Evolutionary conservation across 1,140 invertebrate genomes (phyloP).

Genomic region (Heterodera schachtii): DNA sequence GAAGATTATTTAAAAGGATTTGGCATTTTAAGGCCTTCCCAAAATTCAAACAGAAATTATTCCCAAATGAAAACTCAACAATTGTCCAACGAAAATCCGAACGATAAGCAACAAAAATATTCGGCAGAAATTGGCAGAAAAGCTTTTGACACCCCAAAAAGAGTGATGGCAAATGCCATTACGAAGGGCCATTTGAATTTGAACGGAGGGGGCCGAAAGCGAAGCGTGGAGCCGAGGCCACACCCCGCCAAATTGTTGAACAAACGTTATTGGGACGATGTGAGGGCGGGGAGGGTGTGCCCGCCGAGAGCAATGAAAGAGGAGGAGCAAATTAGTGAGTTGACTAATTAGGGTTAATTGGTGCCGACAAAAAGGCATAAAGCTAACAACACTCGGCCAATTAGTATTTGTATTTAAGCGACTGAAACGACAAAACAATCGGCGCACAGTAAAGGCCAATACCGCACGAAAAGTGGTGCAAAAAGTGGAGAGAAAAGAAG

Average conservation of each 20-base stretch:
- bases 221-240: neutral
- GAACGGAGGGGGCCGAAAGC: slow-evolving; percentile 7
- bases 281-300: slow-evolving; percentile 5
- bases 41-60: no score
- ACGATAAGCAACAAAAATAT: neutral
- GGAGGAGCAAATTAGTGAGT: neutral
- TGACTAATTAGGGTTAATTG: no score
- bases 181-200: slow-evolving; percentile 1
- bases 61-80: neutral
- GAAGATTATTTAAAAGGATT: no score
- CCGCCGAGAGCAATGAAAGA: neutral
- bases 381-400: no score
- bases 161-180: neutral
- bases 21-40: no score
- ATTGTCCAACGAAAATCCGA: neutral
- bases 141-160: neutral
- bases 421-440: no score
- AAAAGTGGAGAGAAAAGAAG: neutral
- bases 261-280: slow-evolving; percentile 19
- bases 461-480: neutral
- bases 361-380: no score
- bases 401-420: no score
- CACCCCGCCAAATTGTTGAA: slow-evolving; percentile 7
- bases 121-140: neutral
- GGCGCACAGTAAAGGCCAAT: neutral